Conservation (phyloP, 2,888 invertebrate species). For the Limnephilus auricula region DNA sequence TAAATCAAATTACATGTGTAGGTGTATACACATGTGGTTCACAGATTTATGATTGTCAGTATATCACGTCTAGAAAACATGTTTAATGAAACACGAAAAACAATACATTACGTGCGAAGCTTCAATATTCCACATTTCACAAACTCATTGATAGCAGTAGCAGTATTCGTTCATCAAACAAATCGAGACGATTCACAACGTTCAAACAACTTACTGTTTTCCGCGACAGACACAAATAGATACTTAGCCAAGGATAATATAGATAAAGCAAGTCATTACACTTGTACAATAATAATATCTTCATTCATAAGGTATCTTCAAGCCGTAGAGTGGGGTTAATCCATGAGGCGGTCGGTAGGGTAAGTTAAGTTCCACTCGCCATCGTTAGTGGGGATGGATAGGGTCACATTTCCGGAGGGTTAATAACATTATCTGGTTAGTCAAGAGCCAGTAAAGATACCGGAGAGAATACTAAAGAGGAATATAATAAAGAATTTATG, state of each 20-base stretch:
- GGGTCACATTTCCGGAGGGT: slow-evolving; percentile 26
- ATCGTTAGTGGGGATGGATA: not conserved
- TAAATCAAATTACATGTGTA: not conserved
- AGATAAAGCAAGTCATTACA: not conserved
- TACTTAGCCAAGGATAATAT: not conserved
- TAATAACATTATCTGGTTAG: slow-evolving; percentile 24
- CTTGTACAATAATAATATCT: not conserved
- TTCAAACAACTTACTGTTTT: not conserved
- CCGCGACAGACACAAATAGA: not conserved
- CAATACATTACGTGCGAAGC: not conserved
- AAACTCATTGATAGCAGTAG: not conserved
- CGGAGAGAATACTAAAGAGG: not conserved
- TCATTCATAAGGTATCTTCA: not conserved
- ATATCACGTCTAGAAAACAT: not conserved
- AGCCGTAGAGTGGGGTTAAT: not conserved
- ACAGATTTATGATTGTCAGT: not conserved
- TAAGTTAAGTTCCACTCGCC: not conserved
- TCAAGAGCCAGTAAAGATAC: not conserved
- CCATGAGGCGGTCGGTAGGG: not conserved
- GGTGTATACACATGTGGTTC: not conserved
- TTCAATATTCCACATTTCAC: not conserved
- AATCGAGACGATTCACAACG: not conserved
- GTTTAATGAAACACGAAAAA: not conserved
- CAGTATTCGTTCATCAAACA: not conserved
- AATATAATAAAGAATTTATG: not conserved